These are phyloP conservation scores for Synanthedon formicaeformis DNA, from an alignment of 2,888 invertebrate species.

Conservation along the genomic window DNA sequence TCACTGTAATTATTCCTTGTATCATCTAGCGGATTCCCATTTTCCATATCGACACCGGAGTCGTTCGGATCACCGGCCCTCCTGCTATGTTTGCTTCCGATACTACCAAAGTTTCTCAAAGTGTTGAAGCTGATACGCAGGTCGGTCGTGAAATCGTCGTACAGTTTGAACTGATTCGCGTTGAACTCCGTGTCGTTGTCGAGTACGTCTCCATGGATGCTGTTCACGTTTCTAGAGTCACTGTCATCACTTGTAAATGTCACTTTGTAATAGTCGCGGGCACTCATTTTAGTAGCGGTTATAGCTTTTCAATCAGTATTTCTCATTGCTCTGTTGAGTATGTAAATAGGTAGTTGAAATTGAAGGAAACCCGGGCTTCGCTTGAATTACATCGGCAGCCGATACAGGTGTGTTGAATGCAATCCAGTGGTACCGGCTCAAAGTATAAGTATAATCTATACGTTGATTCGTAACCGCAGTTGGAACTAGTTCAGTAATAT, in stretches of 20 bases:
- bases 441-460: slow-evolving; percentile 1
- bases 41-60: slow-evolving; percentile 62
- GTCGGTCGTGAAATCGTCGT: slow-evolving; percentile 61
- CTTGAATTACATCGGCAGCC: slow-evolving; percentile 21
- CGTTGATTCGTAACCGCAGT: neutral
- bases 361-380: neutral
- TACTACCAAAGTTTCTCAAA: slow-evolving; percentile 39
- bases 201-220: slow-evolving; percentile 36
- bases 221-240: slow-evolving; percentile 23
- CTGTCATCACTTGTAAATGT: slow-evolving; percentile 37
- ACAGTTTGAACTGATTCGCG: slow-evolving; percentile 62
- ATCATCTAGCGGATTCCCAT: slow-evolving; percentile 53
- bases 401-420: slow-evolving; percentile 39
- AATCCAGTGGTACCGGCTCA: slow-evolving; percentile 16
- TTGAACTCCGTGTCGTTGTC: slow-evolving; percentile 64
- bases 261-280: slow-evolving; percentile 56
- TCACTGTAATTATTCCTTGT: slow-evolving; percentile 47
- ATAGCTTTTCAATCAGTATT: slow-evolving; percentile 1
- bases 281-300: slow-evolving; percentile 32
- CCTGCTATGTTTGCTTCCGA: slow-evolving; percentile 19
- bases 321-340: neutral
- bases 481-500: slow-evolving; percentile 8
- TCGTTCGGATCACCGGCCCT: slow-evolving; percentile 50
- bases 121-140: slow-evolving; percentile 51
- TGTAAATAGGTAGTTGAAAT: neutral